Conservation (phyloP, 2,888 invertebrate genomes). For the Polymixis flavicincta region DNA sequence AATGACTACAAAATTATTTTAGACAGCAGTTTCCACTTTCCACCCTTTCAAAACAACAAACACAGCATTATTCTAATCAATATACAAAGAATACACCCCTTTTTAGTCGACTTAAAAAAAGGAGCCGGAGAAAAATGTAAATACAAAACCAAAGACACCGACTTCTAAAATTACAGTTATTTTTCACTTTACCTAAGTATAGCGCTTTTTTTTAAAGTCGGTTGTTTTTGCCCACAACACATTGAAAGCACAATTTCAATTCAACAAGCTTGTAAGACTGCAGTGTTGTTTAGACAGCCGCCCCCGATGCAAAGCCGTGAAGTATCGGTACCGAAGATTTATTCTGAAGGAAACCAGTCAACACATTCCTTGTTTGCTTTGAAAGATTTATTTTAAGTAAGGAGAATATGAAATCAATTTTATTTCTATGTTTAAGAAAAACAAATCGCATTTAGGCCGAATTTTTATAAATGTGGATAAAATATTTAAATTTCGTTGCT, state of each 20-base stretch:
- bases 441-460: neutral
- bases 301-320: constrained; percentile 53
- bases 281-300: constrained; percentile 48
- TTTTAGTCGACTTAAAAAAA: no score
- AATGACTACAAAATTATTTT: no score
- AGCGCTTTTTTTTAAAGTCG: no score
- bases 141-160: no score
- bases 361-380: constrained; percentile 28
- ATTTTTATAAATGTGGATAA: no score
- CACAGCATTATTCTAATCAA: no score
- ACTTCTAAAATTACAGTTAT: no score
- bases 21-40: no score
- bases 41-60: no score
- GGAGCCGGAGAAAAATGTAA: no score
- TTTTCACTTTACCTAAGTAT: no score
- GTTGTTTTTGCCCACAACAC: neutral
- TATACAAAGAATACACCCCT: no score
- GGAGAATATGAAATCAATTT: neutral
- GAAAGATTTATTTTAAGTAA: constrained; percentile 24
- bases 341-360: constrained; percentile 21
- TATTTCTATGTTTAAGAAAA: neutral
- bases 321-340: constrained; percentile 13
- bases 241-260: constrained; percentile 37
- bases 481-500: neutral
- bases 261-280: constrained; percentile 45